A percentile compares a stretch with the other conserved stretches of the same genome.
Conservation (phyloP, 1,140 invertebrate species). For the Andricus grossulariae region DNA sequence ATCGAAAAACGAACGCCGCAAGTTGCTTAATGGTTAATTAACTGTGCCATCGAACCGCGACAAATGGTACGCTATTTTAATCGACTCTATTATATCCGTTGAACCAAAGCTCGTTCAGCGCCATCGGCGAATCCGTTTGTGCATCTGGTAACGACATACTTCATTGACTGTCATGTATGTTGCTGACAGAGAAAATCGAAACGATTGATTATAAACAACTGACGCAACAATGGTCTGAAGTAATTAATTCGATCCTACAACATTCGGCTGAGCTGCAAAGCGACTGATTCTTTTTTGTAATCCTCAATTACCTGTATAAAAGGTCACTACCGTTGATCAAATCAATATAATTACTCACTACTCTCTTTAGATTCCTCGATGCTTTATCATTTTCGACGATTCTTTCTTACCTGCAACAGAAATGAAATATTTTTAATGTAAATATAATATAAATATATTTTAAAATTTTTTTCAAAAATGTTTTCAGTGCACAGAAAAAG, state of each 20-base stretch:
- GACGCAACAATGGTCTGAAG: constrained; percentile 66
- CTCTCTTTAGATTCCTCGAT: background rate
- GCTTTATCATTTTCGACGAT: background rate
- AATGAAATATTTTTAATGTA: constrained; percentile 45
- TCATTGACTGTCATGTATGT: constrained; percentile 74
- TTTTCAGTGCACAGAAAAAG: too few relatives aligned
- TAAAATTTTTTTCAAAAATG: too few relatives aligned
- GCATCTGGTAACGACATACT: constrained; percentile 69
- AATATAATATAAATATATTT: too few relatives aligned
- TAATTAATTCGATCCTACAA: constrained; percentile 65
- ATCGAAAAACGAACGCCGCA: background rate
- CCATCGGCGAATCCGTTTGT: constrained; percentile 65
- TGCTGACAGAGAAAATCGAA: constrained; percentile 66
- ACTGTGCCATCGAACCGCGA: constrained; percentile 50
- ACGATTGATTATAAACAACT: constrained; percentile 74
- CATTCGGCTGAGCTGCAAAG: constrained; percentile 33
- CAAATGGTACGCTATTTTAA: constrained; percentile 57
- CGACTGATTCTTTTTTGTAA: background rate
- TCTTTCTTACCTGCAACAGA: constrained; percentile 69
- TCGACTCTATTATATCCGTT: constrained; percentile 54
- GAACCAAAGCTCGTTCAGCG: constrained; percentile 55
- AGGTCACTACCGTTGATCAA: background rate
- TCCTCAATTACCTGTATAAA: background rate
- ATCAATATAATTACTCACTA: constrained; percentile 3
- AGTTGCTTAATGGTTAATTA: constrained; percentile 47